A percentile compares a stretch with the other conserved stretches of the same genome.
phyloP scores from a whole-genome alignment of 2,113 vertebrate genomes.

The Formicarius rufipectus region DNA sequence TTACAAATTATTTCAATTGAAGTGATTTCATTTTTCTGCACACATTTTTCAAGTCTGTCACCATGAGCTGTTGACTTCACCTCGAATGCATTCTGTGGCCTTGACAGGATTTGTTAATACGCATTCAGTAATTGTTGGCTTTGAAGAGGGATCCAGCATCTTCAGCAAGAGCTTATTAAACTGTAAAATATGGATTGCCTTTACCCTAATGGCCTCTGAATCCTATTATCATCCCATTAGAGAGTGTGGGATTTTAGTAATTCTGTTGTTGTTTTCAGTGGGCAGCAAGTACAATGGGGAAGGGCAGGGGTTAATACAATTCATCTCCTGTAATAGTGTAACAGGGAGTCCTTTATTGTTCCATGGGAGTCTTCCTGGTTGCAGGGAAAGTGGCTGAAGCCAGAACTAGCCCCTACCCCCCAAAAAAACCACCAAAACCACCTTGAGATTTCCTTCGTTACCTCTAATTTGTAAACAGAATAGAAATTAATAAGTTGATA shows the following conservation, averaged over 20 bases:
- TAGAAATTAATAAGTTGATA: constrained; percentile 27
- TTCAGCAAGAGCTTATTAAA: constrained; percentile 82
- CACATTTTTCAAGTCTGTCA: constrained; percentile 7
- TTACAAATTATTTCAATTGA: constrained; percentile 49
- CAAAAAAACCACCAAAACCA: not conserved
- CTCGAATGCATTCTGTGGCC: constrained; percentile 45
- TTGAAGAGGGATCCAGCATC: constrained; percentile 69
- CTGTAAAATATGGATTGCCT: constrained; percentile 88
- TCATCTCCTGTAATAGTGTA: constrained; percentile 77
- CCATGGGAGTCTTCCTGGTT: constrained; percentile 21
- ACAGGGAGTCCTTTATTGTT: constrained; percentile 69
- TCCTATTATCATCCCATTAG: constrained; percentile 91
- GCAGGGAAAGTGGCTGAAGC: not conserved
- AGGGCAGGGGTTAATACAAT: constrained; percentile 82
- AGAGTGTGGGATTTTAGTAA: constrained; percentile 84
- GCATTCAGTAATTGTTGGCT: constrained; percentile 79
- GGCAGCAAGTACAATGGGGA: constrained; percentile 81
- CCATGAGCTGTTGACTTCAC: constrained; percentile 50
- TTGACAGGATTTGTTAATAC: constrained; percentile 76
- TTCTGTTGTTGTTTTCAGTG: constrained; percentile 89
- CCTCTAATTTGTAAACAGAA: constrained; percentile 23
- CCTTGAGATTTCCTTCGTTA: not conserved
- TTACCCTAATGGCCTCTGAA: constrained; percentile 88
- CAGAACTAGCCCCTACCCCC: not conserved
- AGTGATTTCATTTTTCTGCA: constrained; percentile 36